Evolutionary conservation across 2,888 invertebrate species (phyloP).

Genomic region (Orthosia gothica): DNA sequence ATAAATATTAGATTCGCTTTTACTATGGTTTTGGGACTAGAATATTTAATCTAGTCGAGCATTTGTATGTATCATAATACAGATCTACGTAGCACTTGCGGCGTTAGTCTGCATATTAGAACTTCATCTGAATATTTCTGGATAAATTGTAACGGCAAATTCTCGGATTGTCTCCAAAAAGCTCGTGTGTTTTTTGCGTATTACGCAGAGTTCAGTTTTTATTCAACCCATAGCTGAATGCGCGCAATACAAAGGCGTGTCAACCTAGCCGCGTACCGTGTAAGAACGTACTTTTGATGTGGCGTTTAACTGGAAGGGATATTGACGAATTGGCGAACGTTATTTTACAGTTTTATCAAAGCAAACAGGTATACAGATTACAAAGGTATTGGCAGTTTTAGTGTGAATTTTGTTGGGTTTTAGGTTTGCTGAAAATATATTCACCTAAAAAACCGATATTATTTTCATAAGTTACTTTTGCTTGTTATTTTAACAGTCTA

Average conservation of each 20-base stretch:
- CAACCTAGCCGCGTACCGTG: conserved; percentile 74
- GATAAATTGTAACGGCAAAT: conserved; percentile 61
- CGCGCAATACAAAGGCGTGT: conserved; percentile 84
- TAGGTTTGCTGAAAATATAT: too few relatives aligned
- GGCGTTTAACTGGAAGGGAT: conserved; percentile 62
- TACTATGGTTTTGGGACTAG: conserved; percentile 23
- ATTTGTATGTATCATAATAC: conserved; percentile 20
- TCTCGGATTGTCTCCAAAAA: conserved; percentile 64
- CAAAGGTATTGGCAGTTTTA: too few relatives aligned
- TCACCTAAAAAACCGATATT: neutral
- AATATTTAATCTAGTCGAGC: conserved; percentile 43
- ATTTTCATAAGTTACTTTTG: neutral
- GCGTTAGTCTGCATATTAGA: conserved; percentile 34
- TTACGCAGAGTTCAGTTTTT: conserved; percentile 80
- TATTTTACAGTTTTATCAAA: conserved; percentile 33
- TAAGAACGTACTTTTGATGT: conserved; percentile 62
- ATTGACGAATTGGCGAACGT: conserved; percentile 36
- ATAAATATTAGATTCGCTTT: conserved; percentile 26
- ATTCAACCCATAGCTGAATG: conserved; percentile 84
- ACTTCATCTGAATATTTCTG: conserved; percentile 55
- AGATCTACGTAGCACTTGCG: conserved; percentile 8
- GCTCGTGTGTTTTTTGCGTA: conserved; percentile 74
- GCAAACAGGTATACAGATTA: neutral
- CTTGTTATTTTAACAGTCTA: neutral
- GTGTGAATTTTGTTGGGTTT: too few relatives aligned